Evolutionary conservation across 2,888 invertebrate genomes (phyloP).

Genomic region (Sphaerophoria taeniata): DNA sequence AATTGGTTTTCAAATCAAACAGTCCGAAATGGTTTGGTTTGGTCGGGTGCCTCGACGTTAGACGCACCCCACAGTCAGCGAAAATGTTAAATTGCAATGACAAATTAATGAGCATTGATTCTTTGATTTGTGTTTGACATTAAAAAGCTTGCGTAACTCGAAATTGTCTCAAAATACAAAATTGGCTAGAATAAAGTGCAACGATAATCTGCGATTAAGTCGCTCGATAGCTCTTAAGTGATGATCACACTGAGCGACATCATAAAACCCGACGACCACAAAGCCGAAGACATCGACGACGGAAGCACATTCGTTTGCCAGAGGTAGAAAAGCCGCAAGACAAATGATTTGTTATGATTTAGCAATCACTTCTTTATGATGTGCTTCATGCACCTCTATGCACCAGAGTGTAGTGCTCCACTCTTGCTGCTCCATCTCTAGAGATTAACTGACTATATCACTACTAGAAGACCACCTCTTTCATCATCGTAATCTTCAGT

Average conservation of each 20-base stretch:
- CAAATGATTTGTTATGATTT: conserved; percentile 71
- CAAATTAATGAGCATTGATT: too few species aligned
- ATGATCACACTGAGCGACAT: conserved; percentile 39
- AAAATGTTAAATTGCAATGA: too few species aligned
- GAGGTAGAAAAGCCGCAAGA: conserved; percentile 67
- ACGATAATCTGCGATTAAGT: conserved; percentile 19
- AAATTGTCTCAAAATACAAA: too few species aligned
- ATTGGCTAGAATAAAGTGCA: conserved; percentile 20
- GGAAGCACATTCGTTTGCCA: conserved; percentile 55
- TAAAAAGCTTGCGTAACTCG: too few species aligned
- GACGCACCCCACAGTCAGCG: too few species aligned
- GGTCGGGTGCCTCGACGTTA: too few species aligned
- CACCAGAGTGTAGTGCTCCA: conserved; percentile 14
- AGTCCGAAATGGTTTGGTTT: background rate
- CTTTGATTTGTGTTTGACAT: too few species aligned
- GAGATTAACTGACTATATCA: conserved; percentile 69
- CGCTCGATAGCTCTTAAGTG: conserved; percentile 48
- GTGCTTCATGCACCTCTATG: conserved; percentile 61
- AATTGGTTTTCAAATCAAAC: conserved; percentile 5
- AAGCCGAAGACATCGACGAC: conserved; percentile 35
- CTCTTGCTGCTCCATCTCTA: conserved; percentile 20
- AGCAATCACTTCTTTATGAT: conserved; percentile 61
- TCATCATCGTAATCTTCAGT: conserved; percentile 56
- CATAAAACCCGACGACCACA: too few species aligned
- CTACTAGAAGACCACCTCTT: conserved; percentile 65